Percentiles rank a stretch among this genome's conserved stretches.
Conservation (phyloP, 2,888 invertebrate genomes). For the Caenorhabditis panamensis region DNA sequence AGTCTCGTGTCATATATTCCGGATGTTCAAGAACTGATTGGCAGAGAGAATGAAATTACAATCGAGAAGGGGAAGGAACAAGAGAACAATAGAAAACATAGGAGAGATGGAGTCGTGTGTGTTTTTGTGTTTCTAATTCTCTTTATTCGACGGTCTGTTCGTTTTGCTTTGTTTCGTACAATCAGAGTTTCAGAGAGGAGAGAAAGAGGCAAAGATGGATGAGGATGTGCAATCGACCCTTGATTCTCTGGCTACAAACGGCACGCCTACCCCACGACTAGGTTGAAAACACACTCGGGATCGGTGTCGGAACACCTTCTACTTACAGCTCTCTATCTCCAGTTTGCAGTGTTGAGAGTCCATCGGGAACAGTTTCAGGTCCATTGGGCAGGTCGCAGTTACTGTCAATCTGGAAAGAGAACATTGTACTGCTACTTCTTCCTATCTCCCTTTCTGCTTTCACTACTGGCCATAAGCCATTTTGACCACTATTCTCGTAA, state of each 20-base stretch:
- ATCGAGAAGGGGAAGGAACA: constrained; percentile 17
- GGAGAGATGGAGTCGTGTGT: not conserved
- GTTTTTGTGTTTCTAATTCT: not conserved
- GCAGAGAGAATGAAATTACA: constrained; percentile 33
- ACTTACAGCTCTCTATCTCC: constrained; percentile 84
- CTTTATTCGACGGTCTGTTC: constrained; percentile 6
- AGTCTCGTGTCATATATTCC: not conserved
- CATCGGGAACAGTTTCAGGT: constrained; percentile 84
- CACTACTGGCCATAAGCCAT: constrained; percentile 25
- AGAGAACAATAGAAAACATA: constrained; percentile 18
- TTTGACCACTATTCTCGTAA: constrained; percentile 37
- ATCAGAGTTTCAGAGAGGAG: constrained; percentile 2
- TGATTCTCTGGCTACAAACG: constrained; percentile 59
- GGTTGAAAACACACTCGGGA: constrained; percentile 53
- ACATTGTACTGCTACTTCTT: constrained; percentile 44
- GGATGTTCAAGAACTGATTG: not conserved
- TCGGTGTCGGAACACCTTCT: constrained; percentile 1
- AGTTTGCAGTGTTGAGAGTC: constrained; percentile 84
- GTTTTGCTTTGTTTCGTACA: not conserved
- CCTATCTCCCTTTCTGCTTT: too few relatives aligned
- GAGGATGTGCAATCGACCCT: constrained; percentile 49
- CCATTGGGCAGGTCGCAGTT: constrained; percentile 85
- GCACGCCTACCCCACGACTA: constrained; percentile 67
- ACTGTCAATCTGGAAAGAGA: constrained; percentile 83
- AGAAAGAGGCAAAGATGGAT: constrained; percentile 19